phyloP scores from a whole-genome alignment of 2,797 vertebrate species.

The Leptodactylus fallax region DNA sequence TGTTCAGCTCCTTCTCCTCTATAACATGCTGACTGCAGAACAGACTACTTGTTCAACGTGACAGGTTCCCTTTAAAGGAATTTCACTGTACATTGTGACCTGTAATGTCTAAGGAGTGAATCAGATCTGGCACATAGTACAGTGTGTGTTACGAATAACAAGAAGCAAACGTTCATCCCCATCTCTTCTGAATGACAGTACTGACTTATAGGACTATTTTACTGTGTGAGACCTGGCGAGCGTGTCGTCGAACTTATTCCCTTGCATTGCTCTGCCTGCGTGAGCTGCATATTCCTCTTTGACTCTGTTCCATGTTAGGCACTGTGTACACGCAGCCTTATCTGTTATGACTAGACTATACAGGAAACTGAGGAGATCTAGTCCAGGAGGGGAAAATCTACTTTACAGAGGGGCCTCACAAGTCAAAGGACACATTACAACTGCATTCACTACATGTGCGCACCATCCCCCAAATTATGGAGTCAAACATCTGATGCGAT shows the following conservation, averaged over 20 bases:
- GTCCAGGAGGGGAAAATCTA: constrained; percentile 14
- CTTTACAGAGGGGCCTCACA: constrained; percentile 26
- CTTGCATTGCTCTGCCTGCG: background rate
- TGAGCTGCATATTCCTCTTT: background rate
- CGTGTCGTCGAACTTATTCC: background rate
- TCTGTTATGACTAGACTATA: constrained; percentile 37
- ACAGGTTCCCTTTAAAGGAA: too few relatives aligned
- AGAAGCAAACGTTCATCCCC: background rate
- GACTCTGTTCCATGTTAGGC: constrained; percentile 36
- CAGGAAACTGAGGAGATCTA: constrained; percentile 32
- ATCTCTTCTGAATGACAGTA: background rate
- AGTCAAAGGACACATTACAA: constrained; percentile 18
- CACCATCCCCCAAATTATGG: constrained; percentile 17
- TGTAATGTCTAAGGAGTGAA: background rate
- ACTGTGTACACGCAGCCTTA: constrained; percentile 20
- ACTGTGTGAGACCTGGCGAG: background rate
- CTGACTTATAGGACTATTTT: constrained; percentile 3
- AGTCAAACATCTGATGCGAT: constrained; percentile 19
- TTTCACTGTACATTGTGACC: background rate
- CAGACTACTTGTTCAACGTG: too few relatives aligned
- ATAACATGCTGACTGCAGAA: too few relatives aligned
- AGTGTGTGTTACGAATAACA: background rate
- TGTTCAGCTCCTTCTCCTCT: too few relatives aligned
- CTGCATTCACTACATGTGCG: constrained; percentile 33
- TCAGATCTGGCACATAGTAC: background rate